Percentiles rank a stretch among this genome's conserved stretches.
Conservation (phyloP, 2,888 invertebrate species). For the Nomada fucata region DNA sequence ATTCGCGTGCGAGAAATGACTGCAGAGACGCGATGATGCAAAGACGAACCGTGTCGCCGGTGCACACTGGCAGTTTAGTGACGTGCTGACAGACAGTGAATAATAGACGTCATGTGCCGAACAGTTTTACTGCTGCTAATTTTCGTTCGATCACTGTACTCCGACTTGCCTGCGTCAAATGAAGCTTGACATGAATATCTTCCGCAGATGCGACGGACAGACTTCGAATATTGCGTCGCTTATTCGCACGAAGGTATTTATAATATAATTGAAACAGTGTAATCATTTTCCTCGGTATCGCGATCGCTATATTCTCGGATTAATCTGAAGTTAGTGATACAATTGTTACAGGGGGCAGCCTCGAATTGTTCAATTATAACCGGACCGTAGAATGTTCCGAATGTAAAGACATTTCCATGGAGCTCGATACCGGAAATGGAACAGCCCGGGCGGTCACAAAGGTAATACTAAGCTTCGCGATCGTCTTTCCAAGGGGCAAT, state of each 20-base stretch:
- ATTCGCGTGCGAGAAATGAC: constrained; percentile 5
- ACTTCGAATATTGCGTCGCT: not conserved
- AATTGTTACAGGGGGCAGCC: too few relatives aligned
- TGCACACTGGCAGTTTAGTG: constrained; percentile 9
- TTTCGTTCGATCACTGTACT: not conserved
- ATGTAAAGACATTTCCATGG: not conserved
- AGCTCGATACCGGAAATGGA: not conserved
- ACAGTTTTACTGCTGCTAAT: not conserved
- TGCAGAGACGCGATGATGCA: not conserved
- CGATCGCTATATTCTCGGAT: too few relatives aligned
- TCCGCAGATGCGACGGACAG: too few relatives aligned
- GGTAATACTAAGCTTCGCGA: constrained; percentile 32
- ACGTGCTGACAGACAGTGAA: constrained; percentile 16
- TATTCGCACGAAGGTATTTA: not conserved
- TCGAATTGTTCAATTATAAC: too few relatives aligned
- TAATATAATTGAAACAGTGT: too few relatives aligned
- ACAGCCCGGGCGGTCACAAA: not conserved
- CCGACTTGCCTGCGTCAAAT: not conserved
- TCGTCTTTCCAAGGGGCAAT: constrained; percentile 16
- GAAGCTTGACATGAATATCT: too few relatives aligned
- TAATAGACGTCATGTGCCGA: not conserved
- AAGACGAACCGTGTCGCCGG: not conserved
- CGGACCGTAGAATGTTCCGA: too few relatives aligned
- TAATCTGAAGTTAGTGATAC: not conserved
- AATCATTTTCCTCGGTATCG: too few relatives aligned